Base-by-base conservation (phyloP, 92 coral and sea anemone genomes). In the Phenganax stokvisi region DNA sequence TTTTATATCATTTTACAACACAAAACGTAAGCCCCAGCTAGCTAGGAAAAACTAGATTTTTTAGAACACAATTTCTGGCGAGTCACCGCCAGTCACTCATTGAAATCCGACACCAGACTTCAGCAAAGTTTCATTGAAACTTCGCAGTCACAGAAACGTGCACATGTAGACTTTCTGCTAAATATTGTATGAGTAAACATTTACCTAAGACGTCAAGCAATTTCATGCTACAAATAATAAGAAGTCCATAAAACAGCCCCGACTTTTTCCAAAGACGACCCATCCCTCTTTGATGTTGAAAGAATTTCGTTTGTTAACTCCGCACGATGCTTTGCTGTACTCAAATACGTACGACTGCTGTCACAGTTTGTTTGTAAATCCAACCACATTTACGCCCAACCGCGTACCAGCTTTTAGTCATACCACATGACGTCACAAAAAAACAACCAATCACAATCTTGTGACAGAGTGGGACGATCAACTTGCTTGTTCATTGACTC, bases 281-380 rank as follows among this genome's bases (percentile, higher is more conserved):
- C 81, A 76, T 76, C 54, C 70, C 60, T 76, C 30, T 79, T 90
- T 0, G 72, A 80, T n/a, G 87, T 91, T 87, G 83, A n/a, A 81
- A 81, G 44, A 8, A 72, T 9, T 77, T 17, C 75, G 72, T 37
- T 6, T 0, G 44, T 52, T 12, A 25, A 64, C 54, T 53, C 12
- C 59, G 15, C 16, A 57, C 79, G 20, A 51, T 59, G 51, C 61
- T 54, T 0, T 3, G 52, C 25, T 29, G 11, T 55, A 13, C 25
- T 20, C 25, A 20, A 20, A 15, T 31, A 54, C 25, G 20, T 11
- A 9, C 10, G 8, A 9, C 10, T 25, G 3, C 79, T 51, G 62
- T 20, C 9, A 44, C 54, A 37, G 47, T 37, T 52, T 55, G 65
- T 74, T 74, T 74, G 61, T 12, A 55, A 74, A 74, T 53, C n/a